Base-by-base conservation (phyloP, 2,888 invertebrate genomes). In the Eledona agricola region DNA sequence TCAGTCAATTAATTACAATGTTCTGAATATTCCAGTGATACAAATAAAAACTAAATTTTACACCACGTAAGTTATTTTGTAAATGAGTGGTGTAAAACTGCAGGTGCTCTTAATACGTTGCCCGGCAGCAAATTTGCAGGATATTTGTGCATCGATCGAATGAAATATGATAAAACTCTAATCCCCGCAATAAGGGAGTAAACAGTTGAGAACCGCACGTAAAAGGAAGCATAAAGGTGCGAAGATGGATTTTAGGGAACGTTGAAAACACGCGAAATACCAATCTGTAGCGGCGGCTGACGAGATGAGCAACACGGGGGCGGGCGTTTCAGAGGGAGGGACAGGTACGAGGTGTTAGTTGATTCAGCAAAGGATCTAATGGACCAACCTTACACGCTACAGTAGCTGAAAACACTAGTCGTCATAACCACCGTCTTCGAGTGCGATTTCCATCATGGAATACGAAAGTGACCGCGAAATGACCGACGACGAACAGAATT, bases 251-350 rank as follows among this genome's bases (percentile, higher is more conserved):
- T 72, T 72, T 69, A 68, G 67, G 69, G 69, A 59, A 65, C 61
- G 66, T 65, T 69, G 70, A 67, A 66, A 71, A 70, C 75, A 75
- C 75, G 75, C 75, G 69, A 75, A 72, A 72, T 71, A 72, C 74
- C 75, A 75, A 75, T 75, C 75, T 75, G 71, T 67, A 64, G 66
- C 69, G 70, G 71, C 67, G 69, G 68, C 63, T 63, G 60, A 56
- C 63, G 61, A 64, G 63, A 69, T 67, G 66, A 65, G 61, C 54
- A 60, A 51, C 57, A 51, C 49, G 58, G 62, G 59, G 61, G 58
- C 60, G 52, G 52, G 59, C 50, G 25, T 51, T 51, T 40, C 6
- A 38, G 51, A 58, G 59, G 63, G 61, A 60, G 61, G 60, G 56
- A 59, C 57, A 60, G 56, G 57, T 45, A 51, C 40, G 58, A 70